These are phyloP conservation scores for Gavialis gangeticus DNA, from an alignment of 2,113 vertebrate genomes.

Conservation along the genomic window DNA sequence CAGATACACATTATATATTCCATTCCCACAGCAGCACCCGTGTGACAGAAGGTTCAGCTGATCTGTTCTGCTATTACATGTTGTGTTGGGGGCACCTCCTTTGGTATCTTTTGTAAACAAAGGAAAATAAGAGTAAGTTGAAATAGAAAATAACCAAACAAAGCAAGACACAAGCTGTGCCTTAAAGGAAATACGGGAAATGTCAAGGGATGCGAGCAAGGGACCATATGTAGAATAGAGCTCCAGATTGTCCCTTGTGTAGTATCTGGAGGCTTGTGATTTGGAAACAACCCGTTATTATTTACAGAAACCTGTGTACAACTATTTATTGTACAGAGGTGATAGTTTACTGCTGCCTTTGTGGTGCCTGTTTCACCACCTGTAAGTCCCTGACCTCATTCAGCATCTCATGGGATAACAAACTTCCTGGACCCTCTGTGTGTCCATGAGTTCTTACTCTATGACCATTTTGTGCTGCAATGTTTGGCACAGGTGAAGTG, in stretches of 20 bases:
- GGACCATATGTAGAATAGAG: neutral
- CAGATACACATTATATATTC: neutral
- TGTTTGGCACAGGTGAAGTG: neutral
- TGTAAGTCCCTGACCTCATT: too few relatives aligned
- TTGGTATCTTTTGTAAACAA: neutral
- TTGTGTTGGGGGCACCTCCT: neutral
- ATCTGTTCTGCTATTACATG: neutral
- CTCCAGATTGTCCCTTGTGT: neutral
- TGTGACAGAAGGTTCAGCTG: neutral
- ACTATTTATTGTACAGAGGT: too few relatives aligned
- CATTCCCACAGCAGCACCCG: neutral
- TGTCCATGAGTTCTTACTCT: too few relatives aligned
- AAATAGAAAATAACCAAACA: neutral
- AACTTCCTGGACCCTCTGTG: too few relatives aligned
- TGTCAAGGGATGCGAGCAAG: neutral
- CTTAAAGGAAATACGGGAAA: neutral
- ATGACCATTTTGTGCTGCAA: neutral
- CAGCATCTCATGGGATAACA: too few relatives aligned
- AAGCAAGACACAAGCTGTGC: neutral
- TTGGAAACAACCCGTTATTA: too few relatives aligned
- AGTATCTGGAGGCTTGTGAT: too few relatives aligned
- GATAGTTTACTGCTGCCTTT: too few relatives aligned
- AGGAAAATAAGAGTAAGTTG: neutral
- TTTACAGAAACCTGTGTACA: too few relatives aligned
- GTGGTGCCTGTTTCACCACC: too few relatives aligned